Evolutionary conservation across 2,113 vertebrate species (phyloP).

Genomic region (Zosterops japonicus): DNA sequence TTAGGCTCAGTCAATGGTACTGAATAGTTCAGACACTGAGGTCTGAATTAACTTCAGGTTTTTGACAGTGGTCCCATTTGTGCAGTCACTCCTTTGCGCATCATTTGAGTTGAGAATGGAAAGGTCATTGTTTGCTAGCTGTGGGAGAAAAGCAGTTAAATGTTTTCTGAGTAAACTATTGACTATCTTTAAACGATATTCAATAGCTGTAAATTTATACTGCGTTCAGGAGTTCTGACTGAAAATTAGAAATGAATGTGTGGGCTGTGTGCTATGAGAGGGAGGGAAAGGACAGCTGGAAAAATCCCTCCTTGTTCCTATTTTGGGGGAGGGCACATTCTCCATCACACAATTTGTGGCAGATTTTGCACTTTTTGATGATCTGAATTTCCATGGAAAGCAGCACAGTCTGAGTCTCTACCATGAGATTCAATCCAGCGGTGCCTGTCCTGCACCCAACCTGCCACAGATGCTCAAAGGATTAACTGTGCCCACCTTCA

Average conservation of each 20-base stretch:
- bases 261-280: not conserved
- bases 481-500: not conserved
- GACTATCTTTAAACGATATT: not conserved
- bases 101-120: not conserved
- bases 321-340: not conserved
- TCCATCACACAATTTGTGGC: not conserved
- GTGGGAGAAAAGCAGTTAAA: not conserved
- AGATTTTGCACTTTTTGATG: not conserved
- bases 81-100: not conserved
- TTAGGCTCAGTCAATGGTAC: not conserved
- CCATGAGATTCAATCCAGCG: not conserved
- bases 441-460: not conserved
- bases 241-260: not conserved
- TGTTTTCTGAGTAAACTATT: not conserved
- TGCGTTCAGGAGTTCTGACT: not conserved
- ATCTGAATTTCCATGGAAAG: not conserved
- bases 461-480: accelerated
- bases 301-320: not conserved
- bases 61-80: not conserved
- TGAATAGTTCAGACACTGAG: not conserved
- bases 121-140: not conserved
- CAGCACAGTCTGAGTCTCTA: not conserved
- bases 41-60: not conserved
- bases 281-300: not conserved
- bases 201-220: not conserved